A percentile compares a stretch with the other conserved stretches of the same genome.
These are phyloP conservation scores for Perca flavescens DNA, from an alignment of 2,113 vertebrate genomes.

Conservation along the genomic window DNA sequence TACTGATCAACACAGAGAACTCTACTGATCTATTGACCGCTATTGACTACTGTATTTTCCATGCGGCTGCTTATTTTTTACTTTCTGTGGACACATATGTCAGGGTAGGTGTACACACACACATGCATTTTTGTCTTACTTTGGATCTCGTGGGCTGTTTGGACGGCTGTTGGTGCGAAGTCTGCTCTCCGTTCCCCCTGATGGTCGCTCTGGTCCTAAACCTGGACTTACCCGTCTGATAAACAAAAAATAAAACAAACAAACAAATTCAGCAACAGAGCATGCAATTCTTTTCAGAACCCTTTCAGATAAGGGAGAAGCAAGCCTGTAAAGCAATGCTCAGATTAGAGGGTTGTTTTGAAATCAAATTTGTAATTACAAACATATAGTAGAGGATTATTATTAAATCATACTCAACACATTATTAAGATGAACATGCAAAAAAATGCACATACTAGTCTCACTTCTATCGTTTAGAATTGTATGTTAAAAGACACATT, in stretches of 20 bases:
- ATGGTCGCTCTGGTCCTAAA: constrained; percentile 77
- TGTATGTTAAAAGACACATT: neutral
- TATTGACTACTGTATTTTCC: neutral
- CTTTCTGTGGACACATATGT: neutral
- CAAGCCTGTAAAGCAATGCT: neutral
- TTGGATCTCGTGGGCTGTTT: constrained; percentile 84
- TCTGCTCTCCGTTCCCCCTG: constrained; percentile 75
- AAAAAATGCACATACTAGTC: neutral
- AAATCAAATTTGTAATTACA: neutral
- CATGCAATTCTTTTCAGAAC: neutral
- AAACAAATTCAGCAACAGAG: neutral
- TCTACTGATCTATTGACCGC: neutral
- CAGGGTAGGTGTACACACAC: neutral
- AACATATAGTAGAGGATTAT: neutral
- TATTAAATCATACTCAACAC: neutral
- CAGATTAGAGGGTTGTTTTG: neutral
- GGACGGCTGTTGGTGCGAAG: constrained; percentile 80
- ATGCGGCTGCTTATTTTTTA: neutral
- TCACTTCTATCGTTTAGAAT: neutral
- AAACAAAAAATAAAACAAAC: neutral
- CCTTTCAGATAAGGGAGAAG: neutral
- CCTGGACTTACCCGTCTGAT: constrained; percentile 79
- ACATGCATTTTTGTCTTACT: constrained; percentile 63
- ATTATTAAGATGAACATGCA: neutral
- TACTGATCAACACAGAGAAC: neutral